A percentile compares a stretch with the other conserved stretches of the same genome.
Evolutionary conservation across 2,113 vertebrate genomes (phyloP).

Genomic region (Mustelus asterias): DNA sequence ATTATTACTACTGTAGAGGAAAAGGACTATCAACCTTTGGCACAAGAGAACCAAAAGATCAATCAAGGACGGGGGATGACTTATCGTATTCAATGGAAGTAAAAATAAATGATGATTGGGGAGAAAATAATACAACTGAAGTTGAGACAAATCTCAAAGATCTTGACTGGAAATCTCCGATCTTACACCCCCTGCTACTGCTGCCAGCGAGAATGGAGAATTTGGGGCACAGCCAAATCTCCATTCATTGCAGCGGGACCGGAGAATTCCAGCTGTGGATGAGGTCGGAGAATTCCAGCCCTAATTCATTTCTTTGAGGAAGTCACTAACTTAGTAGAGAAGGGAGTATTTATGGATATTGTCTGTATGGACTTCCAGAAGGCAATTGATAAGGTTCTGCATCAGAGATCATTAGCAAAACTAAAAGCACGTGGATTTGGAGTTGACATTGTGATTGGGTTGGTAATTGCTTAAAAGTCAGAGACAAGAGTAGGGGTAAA

Average conservation of each 20-base stretch:
- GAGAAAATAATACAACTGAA: not conserved
- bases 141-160: not conserved
- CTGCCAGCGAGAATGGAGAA: no score
- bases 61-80: no score
- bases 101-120: not conserved
- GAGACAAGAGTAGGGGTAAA: not conserved
- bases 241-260: no score
- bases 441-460: not conserved
- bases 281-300: no score
- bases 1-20: not conserved
- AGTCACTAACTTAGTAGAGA: not conserved
- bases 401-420: not conserved
- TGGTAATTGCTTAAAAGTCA: not conserved
- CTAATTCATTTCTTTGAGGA: not conserved
- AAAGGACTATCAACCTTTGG: not conserved
- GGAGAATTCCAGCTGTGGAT: no score
- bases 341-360: not conserved
- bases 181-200: no score
- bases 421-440: not conserved
- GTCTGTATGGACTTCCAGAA: no score
- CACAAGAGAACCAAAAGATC: not conserved
- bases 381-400: not conserved
- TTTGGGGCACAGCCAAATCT: no score
- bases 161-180: no score
- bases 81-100: not conserved